These are phyloP conservation scores for Electrophaes corylata DNA, from an alignment of 2,888 invertebrate genomes.

Conservation along the genomic window DNA sequence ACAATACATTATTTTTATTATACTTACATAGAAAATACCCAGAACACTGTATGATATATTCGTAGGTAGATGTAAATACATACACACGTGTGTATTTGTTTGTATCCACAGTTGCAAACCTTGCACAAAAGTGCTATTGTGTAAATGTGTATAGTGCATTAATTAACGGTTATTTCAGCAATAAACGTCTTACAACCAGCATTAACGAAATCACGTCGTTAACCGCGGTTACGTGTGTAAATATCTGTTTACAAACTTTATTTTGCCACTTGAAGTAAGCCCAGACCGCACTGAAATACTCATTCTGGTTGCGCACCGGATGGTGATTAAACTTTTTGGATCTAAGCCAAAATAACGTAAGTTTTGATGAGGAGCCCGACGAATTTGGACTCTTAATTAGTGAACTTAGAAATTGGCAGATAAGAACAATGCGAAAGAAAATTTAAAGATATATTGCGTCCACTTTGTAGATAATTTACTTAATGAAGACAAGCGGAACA, in stretches of 20 bases:
- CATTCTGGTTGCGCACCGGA: conserved; percentile 32
- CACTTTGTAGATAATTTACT: not conserved
- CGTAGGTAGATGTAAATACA: not conserved
- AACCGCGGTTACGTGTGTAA: conserved; percentile 27
- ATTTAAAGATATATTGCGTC: not conserved
- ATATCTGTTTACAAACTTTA: conserved; percentile 25
- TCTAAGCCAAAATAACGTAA: conserved; percentile 56
- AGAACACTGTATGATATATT: too few species aligned
- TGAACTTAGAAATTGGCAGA: conserved; percentile 45
- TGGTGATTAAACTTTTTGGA: conserved; percentile 60
- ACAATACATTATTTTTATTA: too few species aligned
- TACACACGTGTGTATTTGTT: not conserved
- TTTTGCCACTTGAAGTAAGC: conserved; percentile 23
- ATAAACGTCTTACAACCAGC: conserved; percentile 28
- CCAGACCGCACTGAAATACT: conserved; percentile 31
- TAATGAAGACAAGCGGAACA: not conserved
- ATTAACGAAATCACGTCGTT: conserved; percentile 32
- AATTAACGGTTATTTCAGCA: conserved; percentile 18
- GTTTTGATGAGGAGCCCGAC: conserved; percentile 56
- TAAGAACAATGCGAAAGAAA: conserved; percentile 23
- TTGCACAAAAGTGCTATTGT: conserved; percentile 6
- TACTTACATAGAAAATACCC: too few species aligned
- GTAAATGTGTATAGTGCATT: conserved; percentile 8
- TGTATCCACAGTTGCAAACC: not conserved
- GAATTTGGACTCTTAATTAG: conserved; percentile 52